These are phyloP conservation scores for Rhorus exstirpatorius DNA, from an alignment of 2,888 invertebrate species.

Conservation along the genomic window DNA sequence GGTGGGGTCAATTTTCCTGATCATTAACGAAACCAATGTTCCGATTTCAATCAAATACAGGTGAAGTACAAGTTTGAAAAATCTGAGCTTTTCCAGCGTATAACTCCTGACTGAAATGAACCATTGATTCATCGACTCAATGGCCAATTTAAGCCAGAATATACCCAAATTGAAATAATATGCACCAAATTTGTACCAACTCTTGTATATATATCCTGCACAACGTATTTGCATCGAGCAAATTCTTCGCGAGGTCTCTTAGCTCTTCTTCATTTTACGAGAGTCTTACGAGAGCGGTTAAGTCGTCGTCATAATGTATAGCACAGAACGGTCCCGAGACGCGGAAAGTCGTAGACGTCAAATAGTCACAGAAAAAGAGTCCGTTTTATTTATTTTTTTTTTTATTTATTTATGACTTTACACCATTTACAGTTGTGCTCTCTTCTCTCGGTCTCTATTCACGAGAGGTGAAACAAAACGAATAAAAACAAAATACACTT, in stretches of 20 bases:
- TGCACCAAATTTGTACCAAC: too few relatives aligned
- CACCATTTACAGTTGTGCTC: constrained; percentile 60
- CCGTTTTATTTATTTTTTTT: too few relatives aligned
- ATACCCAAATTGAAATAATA: too few relatives aligned
- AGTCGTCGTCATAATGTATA: constrained; percentile 49
- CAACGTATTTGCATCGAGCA: constrained; percentile 3
- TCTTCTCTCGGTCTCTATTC: neutral
- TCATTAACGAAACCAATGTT: too few relatives aligned
- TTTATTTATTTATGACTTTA: constrained; percentile 64
- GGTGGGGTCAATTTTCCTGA: too few relatives aligned
- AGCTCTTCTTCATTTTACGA: constrained; percentile 41
- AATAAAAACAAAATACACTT: constrained; percentile 42
- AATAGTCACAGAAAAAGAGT: constrained; percentile 18
- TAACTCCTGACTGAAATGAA: too few relatives aligned
- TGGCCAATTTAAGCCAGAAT: too few relatives aligned
- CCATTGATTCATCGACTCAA: too few relatives aligned
- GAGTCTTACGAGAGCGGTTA: constrained; percentile 51
- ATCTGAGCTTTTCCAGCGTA: too few relatives aligned
- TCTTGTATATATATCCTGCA: too few relatives aligned
- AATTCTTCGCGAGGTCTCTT: constrained; percentile 38
- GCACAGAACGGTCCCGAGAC: constrained; percentile 36
- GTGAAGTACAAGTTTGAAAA: too few relatives aligned
- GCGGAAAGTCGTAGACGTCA: constrained; percentile 24
- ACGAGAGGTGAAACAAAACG: constrained; percentile 35
- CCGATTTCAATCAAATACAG: too few relatives aligned